Evolutionary conservation across 1,140 invertebrate species (phyloP), one percentile per base, ranked within the genome.

Genomic region (Centruroides vittatus): DNA sequence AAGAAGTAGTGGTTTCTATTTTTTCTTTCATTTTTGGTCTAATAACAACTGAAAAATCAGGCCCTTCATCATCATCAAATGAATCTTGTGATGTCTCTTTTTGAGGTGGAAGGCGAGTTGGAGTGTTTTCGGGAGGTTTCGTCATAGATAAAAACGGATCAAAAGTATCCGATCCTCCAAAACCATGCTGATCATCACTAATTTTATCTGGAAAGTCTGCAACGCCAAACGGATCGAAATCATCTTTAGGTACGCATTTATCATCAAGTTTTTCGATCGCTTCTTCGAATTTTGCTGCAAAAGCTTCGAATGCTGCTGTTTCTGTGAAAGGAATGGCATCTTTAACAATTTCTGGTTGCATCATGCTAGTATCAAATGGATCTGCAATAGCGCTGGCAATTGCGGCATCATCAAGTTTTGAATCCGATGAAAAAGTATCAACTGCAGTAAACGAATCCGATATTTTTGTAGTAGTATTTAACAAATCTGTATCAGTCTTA

Each of bases 131-230:
- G 34, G 59, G 53, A 61, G 55, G 55, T 35, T 47, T 46, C 48
- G 62, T 58, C 36, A 50, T 48, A 47, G 65, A 63, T 55, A 92
- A 73, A 75, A 93, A 93, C 3, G 86, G 80, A 71, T 94, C 91
- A 70, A 89, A 89, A 47, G 79, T 80, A 56, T 87, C 86, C n/a
- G 81, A 78, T 34, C 62, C 67, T 41, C 73, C 73, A 61, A 74
- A 73, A 8, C 73, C 73, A 23, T 60, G 59, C 23, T 52, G 48
- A 57, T 59, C 63, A 63, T 65, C 61, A 46, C 55, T 60, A 23
- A 55, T 53, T 35, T 60, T 66, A 35, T 55, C 63, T 34, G 48
- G 56, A 7, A 65, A 64, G 35, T 61, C 65, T 46, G 65, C 62
- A 6, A 67, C 60, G 11, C 67, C 66, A 61, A 75, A 75, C 34